These are phyloP conservation scores for Lycaon pictus DNA, from an alignment of 2,113 vertebrate genomes.

Conservation along the genomic window DNA sequence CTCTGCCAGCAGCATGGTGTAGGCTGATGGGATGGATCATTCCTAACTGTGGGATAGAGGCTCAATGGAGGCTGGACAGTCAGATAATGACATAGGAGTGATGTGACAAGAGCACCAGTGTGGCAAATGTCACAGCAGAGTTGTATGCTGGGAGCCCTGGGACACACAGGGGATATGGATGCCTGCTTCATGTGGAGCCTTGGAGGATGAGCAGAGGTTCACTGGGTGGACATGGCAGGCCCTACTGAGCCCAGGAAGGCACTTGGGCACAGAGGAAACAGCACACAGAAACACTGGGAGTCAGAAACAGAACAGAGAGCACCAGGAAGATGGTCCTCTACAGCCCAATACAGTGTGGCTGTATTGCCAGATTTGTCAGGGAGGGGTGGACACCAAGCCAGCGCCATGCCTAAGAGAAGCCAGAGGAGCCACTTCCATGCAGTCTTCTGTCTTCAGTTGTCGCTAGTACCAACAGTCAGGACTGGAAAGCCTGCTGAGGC, in stretches of 20 bases:
- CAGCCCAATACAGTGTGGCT: not conserved
- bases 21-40: not conserved
- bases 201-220: not conserved
- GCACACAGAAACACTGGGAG: no score
- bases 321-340: not conserved
- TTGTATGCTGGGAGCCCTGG: not conserved
- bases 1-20: not conserved
- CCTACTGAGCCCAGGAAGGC: not conserved
- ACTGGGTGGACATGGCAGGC: not conserved
- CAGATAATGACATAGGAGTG: not conserved
- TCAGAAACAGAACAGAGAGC: not conserved
- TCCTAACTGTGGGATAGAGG: not conserved
- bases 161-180: no score
- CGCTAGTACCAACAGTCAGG: not conserved
- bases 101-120: no score
- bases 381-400: not conserved
- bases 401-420: not conserved
- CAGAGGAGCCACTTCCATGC: not conserved
- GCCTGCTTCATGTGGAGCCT: not conserved
- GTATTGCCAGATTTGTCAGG: not conserved
- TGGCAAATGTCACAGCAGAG: not conserved
- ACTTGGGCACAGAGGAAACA: not conserved
- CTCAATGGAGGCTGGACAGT: not conserved
- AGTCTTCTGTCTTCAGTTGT: not conserved
- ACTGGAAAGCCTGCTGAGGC: not conserved